Evolutionary conservation across 2,888 invertebrate genomes (phyloP), one percentile per base, ranked within the genome.

Genomic region (Rhagonycha fulva): DNA sequence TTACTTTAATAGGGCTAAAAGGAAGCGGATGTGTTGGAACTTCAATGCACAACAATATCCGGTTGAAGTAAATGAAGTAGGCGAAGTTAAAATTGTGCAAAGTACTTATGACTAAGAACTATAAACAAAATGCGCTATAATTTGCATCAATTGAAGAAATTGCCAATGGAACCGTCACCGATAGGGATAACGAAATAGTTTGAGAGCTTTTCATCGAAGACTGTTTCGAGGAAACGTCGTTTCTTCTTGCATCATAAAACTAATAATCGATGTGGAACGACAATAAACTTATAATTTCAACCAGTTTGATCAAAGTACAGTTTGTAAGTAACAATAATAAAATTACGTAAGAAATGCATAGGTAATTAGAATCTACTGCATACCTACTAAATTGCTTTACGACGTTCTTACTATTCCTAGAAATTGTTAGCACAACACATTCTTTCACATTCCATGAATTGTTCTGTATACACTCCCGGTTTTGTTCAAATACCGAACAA

Each of bases 271-370:
- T 47, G 47, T 47, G 47, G 1, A 47, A 47, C 47, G 47, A 47
- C 47, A 47, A 47, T 47, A 26, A 73, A 73, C 76, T 71, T 14
- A 32, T 76, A 71, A 73, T 73, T 71, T 26, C 71, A 74, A 76
- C 74, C 71, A 73, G 71, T 68, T 32, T 71, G 74, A 62, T 26
- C 76, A 76, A 76, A 76, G 76, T 76, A 62, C 76, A 74, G 68
- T 73, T 71, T 60, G 68, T 71, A 71, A 73, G 67, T 61, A 66
- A 76, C 62, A 76, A 76, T 76, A 76, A 76, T 76, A 61, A 69
- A 67, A 47, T 76, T 76, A 67, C 76, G 76, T 76, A 76, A 74
- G 71, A 76, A 71, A 28, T 72, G 76, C 72, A 76, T 19, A 47
- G 61, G 68, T 63, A 26, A 70, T 69, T 69, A 62, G 68, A 61